Evolutionary conservation across 2,113 vertebrate species (phyloP).

Genomic region (Otolemur garnettii): DNA sequence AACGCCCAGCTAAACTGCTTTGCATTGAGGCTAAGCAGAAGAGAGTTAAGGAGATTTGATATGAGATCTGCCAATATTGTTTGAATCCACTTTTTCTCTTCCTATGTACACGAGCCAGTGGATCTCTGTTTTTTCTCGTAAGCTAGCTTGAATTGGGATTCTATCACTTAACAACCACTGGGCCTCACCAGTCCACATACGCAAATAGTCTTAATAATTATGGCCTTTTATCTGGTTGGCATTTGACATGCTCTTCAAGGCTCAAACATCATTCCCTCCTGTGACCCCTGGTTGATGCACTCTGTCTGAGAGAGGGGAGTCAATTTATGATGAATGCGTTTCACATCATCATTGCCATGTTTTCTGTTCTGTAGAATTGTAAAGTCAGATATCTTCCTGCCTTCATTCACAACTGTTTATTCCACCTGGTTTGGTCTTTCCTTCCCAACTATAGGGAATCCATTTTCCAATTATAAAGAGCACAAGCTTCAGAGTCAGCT

Average conservation of each 20-base stretch:
- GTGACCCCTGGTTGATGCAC: neutral
- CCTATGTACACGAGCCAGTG: neutral
- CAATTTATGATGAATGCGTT: neutral
- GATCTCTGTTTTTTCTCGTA: neutral
- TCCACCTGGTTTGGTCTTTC: neutral
- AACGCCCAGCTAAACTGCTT: neutral
- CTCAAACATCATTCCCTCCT: neutral
- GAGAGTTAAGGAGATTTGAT: too few relatives aligned
- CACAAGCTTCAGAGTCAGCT: neutral
- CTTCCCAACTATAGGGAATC: too few relatives aligned
- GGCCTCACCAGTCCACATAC: accelerated
- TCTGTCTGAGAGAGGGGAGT: neutral
- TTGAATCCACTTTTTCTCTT: neutral
- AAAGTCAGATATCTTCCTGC: neutral
- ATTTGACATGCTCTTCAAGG: neutral
- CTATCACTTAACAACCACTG: neutral
- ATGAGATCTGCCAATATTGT: neutral
- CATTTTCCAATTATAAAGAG: too few relatives aligned
- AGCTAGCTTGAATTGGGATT: neutral
- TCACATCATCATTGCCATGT: neutral
- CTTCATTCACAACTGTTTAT: neutral
- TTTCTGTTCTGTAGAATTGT: neutral
- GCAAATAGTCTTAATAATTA: neutral
- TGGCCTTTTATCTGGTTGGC: neutral
- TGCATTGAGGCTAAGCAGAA: neutral